Evolutionary conservation across 2,888 invertebrate species (phyloP).

Genomic region (Trichogramma evanescens): DNA sequence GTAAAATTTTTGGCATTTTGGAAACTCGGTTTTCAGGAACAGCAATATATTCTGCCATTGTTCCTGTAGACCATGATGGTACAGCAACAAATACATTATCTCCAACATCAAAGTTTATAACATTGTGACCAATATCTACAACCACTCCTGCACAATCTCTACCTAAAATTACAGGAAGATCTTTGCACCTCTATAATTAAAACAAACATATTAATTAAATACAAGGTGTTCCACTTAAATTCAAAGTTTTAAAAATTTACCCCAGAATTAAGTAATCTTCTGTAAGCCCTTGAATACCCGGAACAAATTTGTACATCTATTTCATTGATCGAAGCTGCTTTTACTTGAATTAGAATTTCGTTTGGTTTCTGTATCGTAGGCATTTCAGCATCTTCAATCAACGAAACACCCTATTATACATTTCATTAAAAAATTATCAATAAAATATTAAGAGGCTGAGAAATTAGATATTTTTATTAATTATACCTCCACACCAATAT

Average conservation of each 20-base stretch:
- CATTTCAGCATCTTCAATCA: conserved; percentile 52
- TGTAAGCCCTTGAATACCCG: conserved; percentile 52
- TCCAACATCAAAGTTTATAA: conserved; percentile 55
- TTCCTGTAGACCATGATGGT: conserved; percentile 56
- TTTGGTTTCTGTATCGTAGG: conserved; percentile 51
- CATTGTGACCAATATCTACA: conserved; percentile 55
- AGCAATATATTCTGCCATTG: conserved; percentile 53
- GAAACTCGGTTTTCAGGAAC: conserved; percentile 51
- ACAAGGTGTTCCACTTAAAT: background rate
- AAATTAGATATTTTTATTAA: background rate
- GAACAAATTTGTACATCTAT: conserved; percentile 55
- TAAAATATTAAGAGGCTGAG: background rate
- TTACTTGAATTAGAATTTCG: conserved; percentile 57
- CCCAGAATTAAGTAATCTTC: conserved; percentile 44
- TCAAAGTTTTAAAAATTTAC: conserved; percentile 30
- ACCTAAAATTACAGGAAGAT: conserved; percentile 55
- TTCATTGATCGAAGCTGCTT: conserved; percentile 55
- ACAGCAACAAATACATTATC: conserved; percentile 57
- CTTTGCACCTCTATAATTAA: conserved; percentile 42
- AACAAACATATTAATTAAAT: conserved; percentile 14
- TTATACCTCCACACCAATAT: conserved; percentile 47
- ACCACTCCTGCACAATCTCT: conserved; percentile 59
- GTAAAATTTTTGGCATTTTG: conserved; percentile 52
- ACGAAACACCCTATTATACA: conserved; percentile 48
- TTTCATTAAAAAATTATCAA: background rate